Evolutionary conservation across 2,113 vertebrate genomes (phyloP), one percentile per base, ranked within the genome.

Genomic region (Machaerirhynchus nigripectus): DNA sequence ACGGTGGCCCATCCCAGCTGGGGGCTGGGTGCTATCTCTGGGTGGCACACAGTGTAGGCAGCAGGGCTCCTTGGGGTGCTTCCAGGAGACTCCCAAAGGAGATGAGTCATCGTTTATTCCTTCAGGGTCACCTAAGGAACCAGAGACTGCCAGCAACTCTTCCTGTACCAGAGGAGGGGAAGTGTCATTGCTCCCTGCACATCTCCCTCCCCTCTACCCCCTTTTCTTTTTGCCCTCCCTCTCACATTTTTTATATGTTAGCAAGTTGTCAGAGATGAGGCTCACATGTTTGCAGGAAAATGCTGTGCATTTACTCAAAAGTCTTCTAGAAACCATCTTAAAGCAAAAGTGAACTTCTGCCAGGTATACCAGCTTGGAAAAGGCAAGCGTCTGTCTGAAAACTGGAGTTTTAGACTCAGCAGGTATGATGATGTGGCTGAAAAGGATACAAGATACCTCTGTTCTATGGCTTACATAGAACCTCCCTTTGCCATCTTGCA

Each of bases 71-170:
- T 89, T 20, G 24, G 35, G 59, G 63, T 70, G 57, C 91, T 91
- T 91, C 94, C 40, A 68, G 40, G 70, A 85, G 47, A 69, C 90
- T 96, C 69, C 93, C 28, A 42, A 46, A 93, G 56, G 47, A 95
- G 87, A 37, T 94, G 97, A 96, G 87, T 97, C 96, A 92, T 21
- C 0, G 39, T 71, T 68, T 70, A 16, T 64, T 87, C 65, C 85
- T 40, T 7, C 2, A 7, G 82, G 84, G 97, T 92, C 92, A 87
- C 59, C 10, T 57, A 42, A 81, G 87, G 82, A 90, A 55, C 49
- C 6, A 22, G 56, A 79, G 76, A 79, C 5, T 6, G 33, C 64
- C 9, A 12, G 30, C 90, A 85, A 83, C 94, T 60, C 44, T 81
- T 82, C 76, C 59, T 70, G 26, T 10, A 6, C 67, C 2, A 4